Conservation (phyloP, 2,113 vertebrate genomes). For the Perognathus longimembris region DNA sequence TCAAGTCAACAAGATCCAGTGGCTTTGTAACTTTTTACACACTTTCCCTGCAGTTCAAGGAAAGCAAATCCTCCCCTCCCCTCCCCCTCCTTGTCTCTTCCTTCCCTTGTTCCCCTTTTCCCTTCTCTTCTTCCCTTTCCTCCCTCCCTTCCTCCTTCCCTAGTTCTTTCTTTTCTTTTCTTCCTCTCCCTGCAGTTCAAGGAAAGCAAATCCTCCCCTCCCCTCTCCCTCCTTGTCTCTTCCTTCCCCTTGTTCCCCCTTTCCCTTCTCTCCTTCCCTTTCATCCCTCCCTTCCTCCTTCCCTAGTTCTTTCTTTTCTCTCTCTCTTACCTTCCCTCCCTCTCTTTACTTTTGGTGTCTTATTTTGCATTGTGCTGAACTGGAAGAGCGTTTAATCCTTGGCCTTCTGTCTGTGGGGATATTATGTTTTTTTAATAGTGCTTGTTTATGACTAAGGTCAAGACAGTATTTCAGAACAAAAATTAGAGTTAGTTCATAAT, state of each 20-base stretch:
- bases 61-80: neutral
- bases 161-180: neutral
- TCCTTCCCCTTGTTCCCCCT: neutral
- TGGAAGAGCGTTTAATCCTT: conserved; percentile 86
- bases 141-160: neutral
- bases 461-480: conserved; percentile 91
- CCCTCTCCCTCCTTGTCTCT: neutral
- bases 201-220: conserved; percentile 22
- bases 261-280: neutral
- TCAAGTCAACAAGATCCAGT: conserved; percentile 47
- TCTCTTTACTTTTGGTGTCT: conserved; percentile 25
- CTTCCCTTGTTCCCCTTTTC: neutral
- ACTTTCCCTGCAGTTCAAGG: conserved; percentile 63
- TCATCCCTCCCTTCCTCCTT: neutral
- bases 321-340: neutral
- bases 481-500: conserved; percentile 90
- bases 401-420: conserved; percentile 88
- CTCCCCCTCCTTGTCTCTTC: neutral
- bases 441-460: conserved; percentile 91
- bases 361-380: conserved; percentile 80
- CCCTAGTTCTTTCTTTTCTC: conserved; percentile 2
- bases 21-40: conserved; percentile 34
- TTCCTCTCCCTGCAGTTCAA: conserved; percentile 52
- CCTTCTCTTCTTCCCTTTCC: neutral
- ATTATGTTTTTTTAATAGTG: conserved; percentile 90